phyloP scores from a whole-genome alignment of 2,113 vertebrate genomes.

The Lagopus muta region DNA sequence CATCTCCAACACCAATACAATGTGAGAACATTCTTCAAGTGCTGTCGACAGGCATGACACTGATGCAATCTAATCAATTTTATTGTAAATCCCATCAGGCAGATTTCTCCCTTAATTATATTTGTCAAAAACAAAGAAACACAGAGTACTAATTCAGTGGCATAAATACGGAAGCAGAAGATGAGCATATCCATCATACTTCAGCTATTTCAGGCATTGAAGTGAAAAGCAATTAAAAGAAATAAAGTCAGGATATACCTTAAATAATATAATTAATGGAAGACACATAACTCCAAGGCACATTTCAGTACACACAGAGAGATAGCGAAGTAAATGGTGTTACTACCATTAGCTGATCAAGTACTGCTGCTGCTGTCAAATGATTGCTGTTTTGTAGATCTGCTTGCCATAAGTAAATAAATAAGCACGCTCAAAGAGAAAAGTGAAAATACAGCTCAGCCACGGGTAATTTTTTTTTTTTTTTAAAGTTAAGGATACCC shows the following conservation, averaged over 20 bases:
- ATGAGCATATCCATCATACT: background rate
- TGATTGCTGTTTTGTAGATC: accelerated
- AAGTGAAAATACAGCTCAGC: background rate
- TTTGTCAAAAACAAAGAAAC: conserved; percentile 19
- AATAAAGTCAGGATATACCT: background rate
- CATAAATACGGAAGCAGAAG: background rate
- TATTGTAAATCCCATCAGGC: background rate
- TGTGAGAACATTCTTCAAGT: background rate
- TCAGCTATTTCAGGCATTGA: background rate
- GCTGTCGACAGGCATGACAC: background rate
- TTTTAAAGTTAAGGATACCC: background rate
- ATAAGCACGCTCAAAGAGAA: background rate
- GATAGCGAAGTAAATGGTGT: background rate
- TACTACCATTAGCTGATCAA: background rate
- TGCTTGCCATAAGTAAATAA: background rate
- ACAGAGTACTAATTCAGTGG: background rate
- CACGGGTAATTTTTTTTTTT: background rate
- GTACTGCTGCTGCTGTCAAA: background rate
- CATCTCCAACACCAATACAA: background rate
- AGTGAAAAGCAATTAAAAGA: background rate
- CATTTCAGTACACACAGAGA: background rate
- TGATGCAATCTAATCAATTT: background rate
- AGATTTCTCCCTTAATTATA: background rate
- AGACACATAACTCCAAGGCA: background rate
- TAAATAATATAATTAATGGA: background rate